Base-by-base conservation (phyloP, 2,888 invertebrate genomes). In the Eilema caniola region DNA sequence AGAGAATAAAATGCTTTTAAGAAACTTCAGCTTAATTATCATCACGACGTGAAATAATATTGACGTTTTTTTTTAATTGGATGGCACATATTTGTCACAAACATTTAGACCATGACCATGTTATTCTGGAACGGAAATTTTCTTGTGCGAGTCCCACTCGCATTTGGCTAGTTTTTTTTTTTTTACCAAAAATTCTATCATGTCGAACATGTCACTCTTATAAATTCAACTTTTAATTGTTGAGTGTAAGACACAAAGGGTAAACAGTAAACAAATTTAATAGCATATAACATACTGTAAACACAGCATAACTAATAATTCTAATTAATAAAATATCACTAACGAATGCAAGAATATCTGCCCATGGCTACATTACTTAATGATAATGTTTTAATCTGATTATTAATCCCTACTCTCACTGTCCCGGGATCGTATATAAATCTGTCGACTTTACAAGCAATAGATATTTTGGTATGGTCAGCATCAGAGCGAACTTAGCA, bases 251-350 rank as follows among this genome's bases (percentile, higher is more conserved):
- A 47, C 11, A 16, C 20, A 47, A 3, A 7, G 20, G 14, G 16
- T 20, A 2, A n/a, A n/a, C 5, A 12, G 37, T 37, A 37, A 14
- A 37, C 16, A 4, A 11, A 41, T 16, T 16, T 20, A 1, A 47
- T 47, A 47, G 7, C 7, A 16, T 20, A 47, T 20, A 47, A 41
- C 16, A 53, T 10, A 53, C n/a, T 53, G 53, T 53, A 53, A n/a
- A 53, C 10, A 10, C n/a, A 53, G 53, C n/a, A 53, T 53, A 53
- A 53, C 2, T 53, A 53, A 53, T 53, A n/a, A 53, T 10, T 53
- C 10, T 53, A 53, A 53, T 53, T 53, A 53, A n/a, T 53, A n/a
- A 41, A 53, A 53, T 53, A 53, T 53, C 53, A n/a, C 53, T 53
- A 53, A 53, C 53, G 53, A n/a, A 53, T 53, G 53, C 53, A 53